A percentile compares a stretch with the other conserved stretches of the same genome.
Conservation (phyloP, 2,113 vertebrate genomes). For the Telmatochromis sp. region DNA sequence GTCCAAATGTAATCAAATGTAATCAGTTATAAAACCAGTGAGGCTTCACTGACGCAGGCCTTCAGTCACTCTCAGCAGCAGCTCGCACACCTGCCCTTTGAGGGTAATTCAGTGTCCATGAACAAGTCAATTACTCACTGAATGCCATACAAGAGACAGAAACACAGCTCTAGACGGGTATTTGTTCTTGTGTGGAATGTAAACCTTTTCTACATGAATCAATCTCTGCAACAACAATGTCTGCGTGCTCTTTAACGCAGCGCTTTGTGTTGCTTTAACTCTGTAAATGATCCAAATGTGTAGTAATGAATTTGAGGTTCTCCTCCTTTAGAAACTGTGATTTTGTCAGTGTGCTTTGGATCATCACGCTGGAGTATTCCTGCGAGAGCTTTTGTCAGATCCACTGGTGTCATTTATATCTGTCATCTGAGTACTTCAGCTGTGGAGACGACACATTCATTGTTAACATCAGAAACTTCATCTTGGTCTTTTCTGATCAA, state of each 20-base stretch:
- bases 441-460: neutral
- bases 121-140: neutral
- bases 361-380: neutral
- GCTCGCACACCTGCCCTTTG: neutral
- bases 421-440: neutral
- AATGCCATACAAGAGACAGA: neutral
- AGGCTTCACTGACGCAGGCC: neutral
- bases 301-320: neutral
- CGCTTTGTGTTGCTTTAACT: neutral
- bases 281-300: neutral
- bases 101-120: neutral
- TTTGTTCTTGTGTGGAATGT: fast-evolving
- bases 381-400: neutral
- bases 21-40: neutral
- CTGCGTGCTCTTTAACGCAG: neutral
- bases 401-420: neutral
- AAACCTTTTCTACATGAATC: neutral
- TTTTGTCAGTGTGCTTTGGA: neutral
- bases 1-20: fast-evolving
- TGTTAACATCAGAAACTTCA: neutral
- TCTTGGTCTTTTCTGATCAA: neutral
- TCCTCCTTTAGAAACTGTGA: neutral
- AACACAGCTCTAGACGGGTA: neutral
- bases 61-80: neutral
- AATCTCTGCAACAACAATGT: neutral